These are phyloP conservation scores for Spodoptera littoralis DNA, from an alignment of 2,888 invertebrate species.

Conservation along the genomic window DNA sequence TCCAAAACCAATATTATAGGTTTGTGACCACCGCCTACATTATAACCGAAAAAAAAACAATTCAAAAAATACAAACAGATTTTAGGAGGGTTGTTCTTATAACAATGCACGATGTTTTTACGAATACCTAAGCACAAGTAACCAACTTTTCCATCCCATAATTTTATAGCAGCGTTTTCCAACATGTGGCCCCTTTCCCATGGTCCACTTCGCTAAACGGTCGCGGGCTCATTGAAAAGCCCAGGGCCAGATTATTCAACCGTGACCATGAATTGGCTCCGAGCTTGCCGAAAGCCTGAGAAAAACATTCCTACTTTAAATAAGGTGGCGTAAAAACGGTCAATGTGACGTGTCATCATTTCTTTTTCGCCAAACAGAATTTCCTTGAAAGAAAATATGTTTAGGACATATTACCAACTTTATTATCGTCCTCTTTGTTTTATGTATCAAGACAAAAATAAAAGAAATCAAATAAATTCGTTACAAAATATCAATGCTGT, in stretches of 20 bases:
- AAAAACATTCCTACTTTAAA: constrained; percentile 27
- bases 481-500: constrained; percentile 12
- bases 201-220: constrained; percentile 48
- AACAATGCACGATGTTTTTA: not conserved
- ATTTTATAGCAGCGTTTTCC: constrained; percentile 16
- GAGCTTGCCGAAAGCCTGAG: constrained; percentile 24
- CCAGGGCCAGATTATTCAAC: constrained; percentile 37
- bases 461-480: constrained; percentile 6
- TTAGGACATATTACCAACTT: constrained; percentile 3
- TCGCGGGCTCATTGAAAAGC: constrained; percentile 34
- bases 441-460: not conserved
- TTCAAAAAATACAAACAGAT: too few relatives aligned
- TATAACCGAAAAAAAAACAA: too few relatives aligned
- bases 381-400: constrained; percentile 16
- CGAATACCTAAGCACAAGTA: constrained; percentile 3
- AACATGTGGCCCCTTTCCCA: constrained; percentile 42
- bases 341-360: constrained; percentile 20
- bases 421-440: constrained; percentile 12
- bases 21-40: too few relatives aligned
- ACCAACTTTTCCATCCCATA: constrained; percentile 26
- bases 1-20: too few relatives aligned
- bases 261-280: constrained; percentile 51
- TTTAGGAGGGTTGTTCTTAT: not conserved
- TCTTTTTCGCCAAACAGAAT: constrained; percentile 18
- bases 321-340: constrained; percentile 26